A percentile compares a stretch with the other conserved stretches of the same genome.
Evolutionary conservation across 2,888 invertebrate species (phyloP).

Genomic region (Epistrophe eligans): DNA sequence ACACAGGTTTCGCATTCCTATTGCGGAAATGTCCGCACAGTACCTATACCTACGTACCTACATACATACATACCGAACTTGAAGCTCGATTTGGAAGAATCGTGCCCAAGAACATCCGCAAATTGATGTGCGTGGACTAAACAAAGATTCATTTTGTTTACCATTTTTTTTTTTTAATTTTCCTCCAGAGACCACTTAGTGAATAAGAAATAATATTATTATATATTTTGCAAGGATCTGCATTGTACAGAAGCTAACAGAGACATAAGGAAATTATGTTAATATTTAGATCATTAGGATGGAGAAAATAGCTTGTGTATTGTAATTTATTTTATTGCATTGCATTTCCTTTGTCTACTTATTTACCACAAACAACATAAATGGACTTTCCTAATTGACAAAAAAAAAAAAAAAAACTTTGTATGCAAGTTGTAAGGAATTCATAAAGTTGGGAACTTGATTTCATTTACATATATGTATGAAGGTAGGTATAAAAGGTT

Average conservation of each 20-base stretch:
- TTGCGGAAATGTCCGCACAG: slow-evolving; percentile 56
- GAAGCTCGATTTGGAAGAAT: slow-evolving; percentile 70
- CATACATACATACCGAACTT: slow-evolving; percentile 25
- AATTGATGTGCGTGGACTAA: slow-evolving; percentile 69
- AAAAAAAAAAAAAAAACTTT: neutral
- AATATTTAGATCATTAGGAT: slow-evolving; percentile 52
- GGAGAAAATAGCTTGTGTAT: slow-evolving; percentile 50
- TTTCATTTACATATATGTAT: neutral
- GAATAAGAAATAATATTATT: slow-evolving; percentile 14
- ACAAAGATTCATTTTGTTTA: slow-evolving; percentile 1
- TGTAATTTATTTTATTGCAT: slow-evolving; percentile 59
- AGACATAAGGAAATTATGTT: slow-evolving; percentile 62
- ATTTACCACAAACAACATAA: neutral
- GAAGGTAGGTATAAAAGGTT: neutral
- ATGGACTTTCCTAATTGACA: slow-evolving; percentile 23
- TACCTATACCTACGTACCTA: neutral
- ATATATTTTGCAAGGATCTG: slow-evolving; percentile 6
- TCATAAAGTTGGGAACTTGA: slow-evolving; percentile 4
- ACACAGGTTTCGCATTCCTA: slow-evolving; percentile 42
- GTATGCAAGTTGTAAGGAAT: slow-evolving; percentile 30
- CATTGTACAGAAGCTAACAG: slow-evolving; percentile 7
- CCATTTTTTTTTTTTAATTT: neutral
- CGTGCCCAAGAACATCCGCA: slow-evolving; percentile 72
- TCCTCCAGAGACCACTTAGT: slow-evolving; percentile 26
- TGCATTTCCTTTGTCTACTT: slow-evolving; percentile 56